These are phyloP conservation scores for Melitaea cinxia DNA, from an alignment of 1,140 invertebrate species.

Conservation along the genomic window DNA sequence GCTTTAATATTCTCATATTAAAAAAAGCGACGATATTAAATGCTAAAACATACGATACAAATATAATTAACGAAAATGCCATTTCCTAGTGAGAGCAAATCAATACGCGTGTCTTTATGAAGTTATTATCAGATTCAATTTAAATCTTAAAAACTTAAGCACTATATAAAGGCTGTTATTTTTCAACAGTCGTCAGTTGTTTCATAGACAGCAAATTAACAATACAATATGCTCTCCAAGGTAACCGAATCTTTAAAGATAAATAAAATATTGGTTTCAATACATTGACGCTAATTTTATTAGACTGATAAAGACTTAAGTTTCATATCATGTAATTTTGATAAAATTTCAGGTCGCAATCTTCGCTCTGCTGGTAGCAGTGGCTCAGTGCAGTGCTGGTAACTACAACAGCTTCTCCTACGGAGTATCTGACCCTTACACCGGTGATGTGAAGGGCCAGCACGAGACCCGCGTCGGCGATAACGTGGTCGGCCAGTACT, in stretches of 20 bases:
- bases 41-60: neutral
- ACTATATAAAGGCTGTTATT: conserved; percentile 30
- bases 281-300: too few species aligned
- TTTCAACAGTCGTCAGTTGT: conserved; percentile 28
- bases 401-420: conserved; percentile 69
- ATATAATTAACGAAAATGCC: neutral
- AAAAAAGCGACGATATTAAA: too few species aligned
- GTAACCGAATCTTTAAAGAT: conserved; percentile 42
- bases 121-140: conserved; percentile 29
- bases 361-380: conserved; percentile 48
- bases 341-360: conserved; percentile 56
- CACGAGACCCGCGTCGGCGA: conserved; percentile 81
- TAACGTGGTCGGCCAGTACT: conserved; percentile 81
- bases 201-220: conserved; percentile 38
- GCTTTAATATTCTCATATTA: too few species aligned
- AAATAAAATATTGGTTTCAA: conserved; percentile 36
- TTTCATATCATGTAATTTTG: too few species aligned
- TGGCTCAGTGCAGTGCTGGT: conserved; percentile 44
- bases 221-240: conserved; percentile 38
- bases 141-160: conserved; percentile 23
- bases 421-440: conserved; percentile 76
- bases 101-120: conserved; percentile 12
- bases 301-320: too few species aligned
- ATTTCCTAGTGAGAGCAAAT: neutral
- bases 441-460: conserved; percentile 80